phyloP scores from a whole-genome alignment of 2,797 vertebrate genomes.

The Etheostoma perlongum region DNA sequence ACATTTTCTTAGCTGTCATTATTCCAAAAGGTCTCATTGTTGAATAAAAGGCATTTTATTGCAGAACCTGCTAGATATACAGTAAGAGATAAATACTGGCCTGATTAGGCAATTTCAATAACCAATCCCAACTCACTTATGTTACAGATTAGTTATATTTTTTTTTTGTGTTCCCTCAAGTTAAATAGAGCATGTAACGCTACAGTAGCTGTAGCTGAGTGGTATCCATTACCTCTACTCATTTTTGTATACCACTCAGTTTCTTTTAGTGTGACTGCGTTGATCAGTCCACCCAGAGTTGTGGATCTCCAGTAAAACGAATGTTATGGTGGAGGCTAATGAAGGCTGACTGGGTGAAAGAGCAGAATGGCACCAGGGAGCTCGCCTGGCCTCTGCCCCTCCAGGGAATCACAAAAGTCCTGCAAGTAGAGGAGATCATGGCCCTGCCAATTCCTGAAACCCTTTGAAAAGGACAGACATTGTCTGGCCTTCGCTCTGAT shows the following conservation, averaged over 20 bases:
- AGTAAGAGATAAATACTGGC: neutral
- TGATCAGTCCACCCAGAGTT: slow-evolving; percentile 23
- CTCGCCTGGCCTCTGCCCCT: slow-evolving; percentile 65
- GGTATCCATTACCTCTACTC: slow-evolving; percentile 3
- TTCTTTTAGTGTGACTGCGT: neutral
- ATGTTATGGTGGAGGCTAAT: slow-evolving; percentile 71
- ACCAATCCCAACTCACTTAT: slow-evolving; percentile 9
- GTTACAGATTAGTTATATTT: neutral
- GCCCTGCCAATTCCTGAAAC: slow-evolving; percentile 76
- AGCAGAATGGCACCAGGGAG: slow-evolving; percentile 69
- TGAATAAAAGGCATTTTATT: neutral
- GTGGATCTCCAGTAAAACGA: slow-evolving; percentile 47
- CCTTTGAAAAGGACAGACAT: slow-evolving; percentile 79
- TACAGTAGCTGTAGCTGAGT: neutral
- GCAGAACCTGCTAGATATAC: neutral
- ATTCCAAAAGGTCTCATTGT: neutral
- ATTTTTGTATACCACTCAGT: neutral
- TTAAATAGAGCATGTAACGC: neutral
- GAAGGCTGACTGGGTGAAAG: slow-evolving; percentile 80
- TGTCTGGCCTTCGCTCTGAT: slow-evolving; percentile 71
- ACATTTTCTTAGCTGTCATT: neutral
- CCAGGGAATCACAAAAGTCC: slow-evolving; percentile 75
- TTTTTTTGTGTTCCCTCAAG: neutral
- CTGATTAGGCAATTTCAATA: neutral
- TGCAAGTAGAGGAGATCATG: slow-evolving; percentile 70